A percentile compares a stretch with the other conserved stretches of the same genome.
Conservation (phyloP, 2,888 invertebrate genomes). For the Syritta pipiens region DNA sequence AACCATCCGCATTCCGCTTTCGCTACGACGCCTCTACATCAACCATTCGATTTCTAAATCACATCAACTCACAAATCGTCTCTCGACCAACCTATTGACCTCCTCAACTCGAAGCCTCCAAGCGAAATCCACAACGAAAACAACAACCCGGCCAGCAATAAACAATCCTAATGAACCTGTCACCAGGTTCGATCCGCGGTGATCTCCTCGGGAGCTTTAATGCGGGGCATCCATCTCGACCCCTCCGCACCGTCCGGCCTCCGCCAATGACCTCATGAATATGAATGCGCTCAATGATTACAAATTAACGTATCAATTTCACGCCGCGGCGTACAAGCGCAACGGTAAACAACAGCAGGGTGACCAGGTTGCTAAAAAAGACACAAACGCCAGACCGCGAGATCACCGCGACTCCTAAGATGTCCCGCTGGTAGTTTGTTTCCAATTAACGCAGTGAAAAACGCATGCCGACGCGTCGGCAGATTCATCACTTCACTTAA, state of each 20-base stretch:
- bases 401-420: too few species aligned
- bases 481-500: conserved; percentile 29
- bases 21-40: too few species aligned
- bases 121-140: conserved; percentile 23
- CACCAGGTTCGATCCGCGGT: conserved; percentile 1
- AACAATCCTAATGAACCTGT: conserved; percentile 36
- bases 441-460: conserved; percentile 17
- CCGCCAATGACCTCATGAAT: conserved; percentile 23
- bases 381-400: not conserved
- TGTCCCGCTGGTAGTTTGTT: not conserved
- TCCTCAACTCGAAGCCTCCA: too few species aligned
- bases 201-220: conserved; percentile 3
- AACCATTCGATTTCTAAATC: too few species aligned
- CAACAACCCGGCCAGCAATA: conserved; percentile 23
- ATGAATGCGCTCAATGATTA: conserved; percentile 20
- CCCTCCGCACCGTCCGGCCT: not conserved
- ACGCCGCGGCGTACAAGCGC: not conserved
- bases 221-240: conserved; percentile 13
- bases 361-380: not conserved
- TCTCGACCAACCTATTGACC: too few species aligned
- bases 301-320: conserved; percentile 23
- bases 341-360: not conserved
- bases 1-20: too few species aligned
- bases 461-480: not conserved
- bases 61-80: too few species aligned